Evolutionary conservation across 2,888 invertebrate genomes (phyloP).

Genomic region (Eumerus sabulonum): DNA sequence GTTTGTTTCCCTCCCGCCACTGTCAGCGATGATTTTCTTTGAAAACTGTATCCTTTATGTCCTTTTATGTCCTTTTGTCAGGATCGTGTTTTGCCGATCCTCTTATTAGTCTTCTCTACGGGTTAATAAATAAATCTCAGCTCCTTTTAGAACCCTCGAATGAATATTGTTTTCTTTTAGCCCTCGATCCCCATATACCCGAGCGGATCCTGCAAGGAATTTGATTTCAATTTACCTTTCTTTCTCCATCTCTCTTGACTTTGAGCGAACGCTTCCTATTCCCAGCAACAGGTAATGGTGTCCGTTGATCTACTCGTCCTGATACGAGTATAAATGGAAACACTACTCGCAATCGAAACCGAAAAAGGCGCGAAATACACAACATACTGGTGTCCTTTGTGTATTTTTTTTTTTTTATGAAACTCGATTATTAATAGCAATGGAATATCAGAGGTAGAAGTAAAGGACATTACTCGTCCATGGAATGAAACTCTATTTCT

Average conservation of each 20-base stretch:
- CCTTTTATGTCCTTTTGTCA: slow-evolving; percentile 52
- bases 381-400: slow-evolving; percentile 18
- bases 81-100: slow-evolving; percentile 41
- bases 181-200: slow-evolving; percentile 30
- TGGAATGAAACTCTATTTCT: slow-evolving; percentile 13
- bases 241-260: slow-evolving; percentile 34
- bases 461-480: slow-evolving; percentile 12
- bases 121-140: slow-evolving; percentile 58
- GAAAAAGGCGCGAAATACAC: slow-evolving; percentile 60
- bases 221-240: slow-evolving; percentile 55
- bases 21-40: slow-evolving; percentile 62
- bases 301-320: slow-evolving; percentile 17
- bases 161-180: slow-evolving; percentile 37
- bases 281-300: slow-evolving; percentile 50
- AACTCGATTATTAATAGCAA: slow-evolving; percentile 50
- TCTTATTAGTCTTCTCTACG: no score
- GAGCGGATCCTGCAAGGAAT: slow-evolving; percentile 37
- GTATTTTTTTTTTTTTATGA: slow-evolving; percentile 47
- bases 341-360: background rate
- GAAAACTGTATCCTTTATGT: slow-evolving; percentile 49
- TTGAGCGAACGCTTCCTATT: background rate
- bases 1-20: slow-evolving; percentile 13
- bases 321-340: slow-evolving; percentile 3
- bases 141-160: slow-evolving; percentile 27
- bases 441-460: slow-evolving; percentile 36